Conservation (phyloP, 2,113 vertebrate genomes). For the Thryonomys swinderianus region DNA sequence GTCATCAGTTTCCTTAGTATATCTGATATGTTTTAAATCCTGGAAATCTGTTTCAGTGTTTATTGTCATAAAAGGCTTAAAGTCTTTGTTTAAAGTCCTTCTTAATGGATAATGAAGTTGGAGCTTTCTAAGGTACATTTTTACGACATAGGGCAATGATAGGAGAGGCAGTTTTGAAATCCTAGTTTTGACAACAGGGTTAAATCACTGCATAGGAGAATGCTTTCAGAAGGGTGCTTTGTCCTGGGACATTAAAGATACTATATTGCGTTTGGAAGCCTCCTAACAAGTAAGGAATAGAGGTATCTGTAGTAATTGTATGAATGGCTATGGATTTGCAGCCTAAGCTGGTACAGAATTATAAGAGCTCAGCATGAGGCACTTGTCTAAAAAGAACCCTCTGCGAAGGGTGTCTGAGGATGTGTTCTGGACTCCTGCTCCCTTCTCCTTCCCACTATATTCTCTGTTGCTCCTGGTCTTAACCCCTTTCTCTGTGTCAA, state of each 20-base stretch:
- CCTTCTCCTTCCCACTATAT: not conserved
- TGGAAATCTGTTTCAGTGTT: not conserved
- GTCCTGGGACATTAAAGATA: not conserved
- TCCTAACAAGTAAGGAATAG: not conserved
- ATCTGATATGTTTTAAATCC: not conserved
- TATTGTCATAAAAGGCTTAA: conserved; percentile 48
- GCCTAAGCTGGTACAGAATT: not conserved
- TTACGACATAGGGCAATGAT: not conserved
- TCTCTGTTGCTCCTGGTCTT: not conserved
- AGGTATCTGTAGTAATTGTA: not conserved
- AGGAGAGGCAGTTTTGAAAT: conserved; percentile 48
- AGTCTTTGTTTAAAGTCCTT: conserved; percentile 32
- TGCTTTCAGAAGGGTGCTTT: conserved; percentile 20
- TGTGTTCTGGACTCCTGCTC: not conserved
- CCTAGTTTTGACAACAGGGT: conserved; percentile 34
- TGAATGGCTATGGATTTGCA: not conserved
- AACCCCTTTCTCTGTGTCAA: not conserved
- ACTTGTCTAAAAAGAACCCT: not conserved
- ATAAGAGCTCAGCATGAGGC: not conserved
- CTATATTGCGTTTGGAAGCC: not conserved
- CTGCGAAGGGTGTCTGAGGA: no score
- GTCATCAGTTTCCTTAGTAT: conserved; percentile 22
- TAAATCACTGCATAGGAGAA: conserved; percentile 43
- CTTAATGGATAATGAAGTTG: conserved; percentile 7
- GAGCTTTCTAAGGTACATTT: conserved; percentile 16